A percentile compares a stretch with the other conserved stretches of the same genome.
Conservation (phyloP, 2,888 invertebrate genomes). For the Microplitis manilae region DNA sequence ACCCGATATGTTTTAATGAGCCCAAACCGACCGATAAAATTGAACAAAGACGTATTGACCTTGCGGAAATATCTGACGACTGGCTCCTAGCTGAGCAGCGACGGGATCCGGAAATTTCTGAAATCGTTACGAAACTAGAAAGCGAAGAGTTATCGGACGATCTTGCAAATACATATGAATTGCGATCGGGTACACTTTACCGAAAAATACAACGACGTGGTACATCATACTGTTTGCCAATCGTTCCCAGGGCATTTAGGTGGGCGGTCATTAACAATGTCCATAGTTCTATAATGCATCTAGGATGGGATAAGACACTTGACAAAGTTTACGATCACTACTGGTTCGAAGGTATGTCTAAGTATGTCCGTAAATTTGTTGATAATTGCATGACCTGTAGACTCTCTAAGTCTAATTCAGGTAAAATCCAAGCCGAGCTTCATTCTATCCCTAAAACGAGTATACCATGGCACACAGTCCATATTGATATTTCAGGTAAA, state of each 20-base stretch:
- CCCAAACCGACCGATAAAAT: neutral
- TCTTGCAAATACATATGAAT: constrained; percentile 24
- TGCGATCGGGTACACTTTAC: constrained; percentile 22
- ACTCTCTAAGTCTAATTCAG: constrained; percentile 57
- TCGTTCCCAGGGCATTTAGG: constrained; percentile 30
- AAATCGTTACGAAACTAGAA: constrained; percentile 26
- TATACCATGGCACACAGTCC: constrained; percentile 58
- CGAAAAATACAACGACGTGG: constrained; percentile 34
- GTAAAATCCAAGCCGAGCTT: constrained; percentile 55
- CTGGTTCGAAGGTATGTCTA: constrained; percentile 33
- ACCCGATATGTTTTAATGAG: neutral
- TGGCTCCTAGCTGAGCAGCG: constrained; percentile 33
- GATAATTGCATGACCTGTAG: constrained; percentile 59
- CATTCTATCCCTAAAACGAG: constrained; percentile 60
- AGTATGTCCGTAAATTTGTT: constrained; percentile 35
- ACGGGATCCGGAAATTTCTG: constrained; percentile 15
- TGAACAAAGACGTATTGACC: neutral
- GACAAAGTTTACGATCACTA: constrained; percentile 19
- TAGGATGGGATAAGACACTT: constrained; percentile 21
- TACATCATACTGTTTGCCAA: constrained; percentile 13
- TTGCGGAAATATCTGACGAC: constrained; percentile 22
- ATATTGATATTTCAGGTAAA: constrained; percentile 53
- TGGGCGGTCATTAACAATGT: constrained; percentile 37
- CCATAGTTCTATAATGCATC: constrained; percentile 30
- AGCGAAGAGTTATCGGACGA: constrained; percentile 14